Percentiles rank a stretch among this genome's conserved stretches.
Evolutionary conservation across 1,140 invertebrate genomes (phyloP).

Genomic region (Camponotus pennsylvanicus): DNA sequence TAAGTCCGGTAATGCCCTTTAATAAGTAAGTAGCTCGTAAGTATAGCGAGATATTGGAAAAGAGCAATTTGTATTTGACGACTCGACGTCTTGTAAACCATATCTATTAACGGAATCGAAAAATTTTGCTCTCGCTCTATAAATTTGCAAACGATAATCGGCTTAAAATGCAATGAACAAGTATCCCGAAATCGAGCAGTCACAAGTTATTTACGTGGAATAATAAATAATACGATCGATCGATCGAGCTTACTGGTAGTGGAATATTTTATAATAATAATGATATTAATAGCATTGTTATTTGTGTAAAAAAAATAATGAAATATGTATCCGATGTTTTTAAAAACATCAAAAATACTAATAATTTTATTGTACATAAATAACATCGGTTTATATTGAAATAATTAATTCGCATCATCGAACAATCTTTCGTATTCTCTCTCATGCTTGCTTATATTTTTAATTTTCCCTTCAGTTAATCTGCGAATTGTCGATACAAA

Average conservation of each 20-base stretch:
- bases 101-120: slow-evolving; percentile 14
- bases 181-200: neutral
- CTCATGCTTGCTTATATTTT: neutral
- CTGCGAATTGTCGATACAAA: neutral
- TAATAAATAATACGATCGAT: slow-evolving; percentile 14
- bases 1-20: slow-evolving; percentile 58
- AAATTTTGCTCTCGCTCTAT: slow-evolving; percentile 16
- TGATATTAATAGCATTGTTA: neutral
- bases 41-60: slow-evolving; percentile 46
- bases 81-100: slow-evolving; percentile 16
- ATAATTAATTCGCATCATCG: neutral
- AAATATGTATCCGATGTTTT: neutral
- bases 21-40: slow-evolving; percentile 50
- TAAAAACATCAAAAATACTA: no score
- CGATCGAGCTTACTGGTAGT: neutral
- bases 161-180: slow-evolving; percentile 1
- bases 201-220: slow-evolving; percentile 23
- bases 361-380: neutral
- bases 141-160: slow-evolving; percentile 20
- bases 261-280: slow-evolving; percentile 24
- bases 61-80: slow-evolving; percentile 40
- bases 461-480: neutral
- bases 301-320: neutral
- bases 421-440: neutral
- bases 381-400: slow-evolving; percentile 3